Evolutionary conservation across 2,113 vertebrate genomes (phyloP).

Genomic region (Chionodraco myersi): DNA sequence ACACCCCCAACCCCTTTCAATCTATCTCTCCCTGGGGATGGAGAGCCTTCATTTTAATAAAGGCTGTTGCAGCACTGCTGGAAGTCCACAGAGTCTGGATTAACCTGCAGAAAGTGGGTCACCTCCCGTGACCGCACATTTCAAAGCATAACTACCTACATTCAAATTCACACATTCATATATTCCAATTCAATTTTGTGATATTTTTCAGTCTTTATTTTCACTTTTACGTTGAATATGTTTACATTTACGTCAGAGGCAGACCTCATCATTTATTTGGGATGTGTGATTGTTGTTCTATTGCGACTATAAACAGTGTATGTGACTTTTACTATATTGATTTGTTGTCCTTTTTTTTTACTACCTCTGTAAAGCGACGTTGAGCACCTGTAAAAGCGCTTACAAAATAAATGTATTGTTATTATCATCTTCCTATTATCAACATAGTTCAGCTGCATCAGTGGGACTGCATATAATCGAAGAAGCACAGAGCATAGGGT

Average conservation of each 20-base stretch:
- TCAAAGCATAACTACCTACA: neutral
- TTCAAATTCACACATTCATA: neutral
- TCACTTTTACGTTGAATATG: neutral
- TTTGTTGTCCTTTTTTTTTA: no score
- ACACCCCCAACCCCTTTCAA: neutral
- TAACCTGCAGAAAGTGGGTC: slow-evolving; percentile 20
- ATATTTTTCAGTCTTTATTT: neutral
- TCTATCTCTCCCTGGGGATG: neutral
- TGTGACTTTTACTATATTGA: no score
- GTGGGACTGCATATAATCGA: no score
- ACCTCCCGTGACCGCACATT: slow-evolving; percentile 32
- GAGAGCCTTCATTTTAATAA: slow-evolving; percentile 48
- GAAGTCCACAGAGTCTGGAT: neutral
- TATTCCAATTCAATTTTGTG: neutral
- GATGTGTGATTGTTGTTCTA: no score
- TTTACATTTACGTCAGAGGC: neutral
- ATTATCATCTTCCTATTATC: no score
- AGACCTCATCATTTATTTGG: no score
- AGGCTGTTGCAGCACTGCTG: slow-evolving; percentile 31
- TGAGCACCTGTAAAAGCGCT: no score
- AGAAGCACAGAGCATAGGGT: no score
- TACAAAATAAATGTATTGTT: no score
- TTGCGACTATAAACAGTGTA: no score
- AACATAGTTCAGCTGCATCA: no score
- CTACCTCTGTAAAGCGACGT: no score